Base-by-base conservation (phyloP, 2,888 invertebrate species). In the Eristalis arbustorum region DNA sequence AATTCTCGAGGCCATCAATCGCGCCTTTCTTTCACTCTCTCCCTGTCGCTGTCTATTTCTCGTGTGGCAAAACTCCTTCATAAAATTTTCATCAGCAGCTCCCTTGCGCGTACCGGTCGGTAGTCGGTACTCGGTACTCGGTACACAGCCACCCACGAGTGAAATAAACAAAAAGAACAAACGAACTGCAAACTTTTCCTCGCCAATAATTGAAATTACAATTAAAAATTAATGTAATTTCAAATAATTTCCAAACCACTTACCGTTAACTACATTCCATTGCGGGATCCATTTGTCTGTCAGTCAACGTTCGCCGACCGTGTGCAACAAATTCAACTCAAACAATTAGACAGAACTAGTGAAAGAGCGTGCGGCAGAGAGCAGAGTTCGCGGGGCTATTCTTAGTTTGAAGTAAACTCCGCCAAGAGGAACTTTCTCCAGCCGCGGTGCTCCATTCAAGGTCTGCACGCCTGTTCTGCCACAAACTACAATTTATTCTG, bases 401-500 rank as follows among this genome's bases (percentile, higher is more conserved):
- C 37, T 62, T 68, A 42, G 42, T 1, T 37, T 37, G 37, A 37
- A 37, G 37, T 37, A 37, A 37, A 37, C 37, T 37, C 37, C 13
- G 13, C 2, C 37, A 37, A 13, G 3, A 11, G 57, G 67, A 85
- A 77, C 73, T 82, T 85, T 77, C 25, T 37, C 42, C 57, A n/a
- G 22, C 57, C 28, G 6, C 31, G 31, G 6, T 31, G 31, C 31
- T 28, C 28, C 31, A 31, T 62, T 25, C 18, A n/a, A 57, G 57
- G 63, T 69, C 42, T 63, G n/a, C n/a, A 68, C n/a, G 61, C 14
- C 49, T 31, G 68, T 66, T 18, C 64, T 77, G 79, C 59, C 66
- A 63, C 75, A 72, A 76, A 81, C 84, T 72, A 81, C 81, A 81
- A 73, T 77, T 84, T 68, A 84, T 81, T 84, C 63, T 59, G 76